Percentiles rank a stretch among this genome's conserved stretches.
These are phyloP conservation scores for Caenorhabditis angaria DNA, from an alignment of 2,888 invertebrate genomes.

Conservation along the genomic window DNA sequence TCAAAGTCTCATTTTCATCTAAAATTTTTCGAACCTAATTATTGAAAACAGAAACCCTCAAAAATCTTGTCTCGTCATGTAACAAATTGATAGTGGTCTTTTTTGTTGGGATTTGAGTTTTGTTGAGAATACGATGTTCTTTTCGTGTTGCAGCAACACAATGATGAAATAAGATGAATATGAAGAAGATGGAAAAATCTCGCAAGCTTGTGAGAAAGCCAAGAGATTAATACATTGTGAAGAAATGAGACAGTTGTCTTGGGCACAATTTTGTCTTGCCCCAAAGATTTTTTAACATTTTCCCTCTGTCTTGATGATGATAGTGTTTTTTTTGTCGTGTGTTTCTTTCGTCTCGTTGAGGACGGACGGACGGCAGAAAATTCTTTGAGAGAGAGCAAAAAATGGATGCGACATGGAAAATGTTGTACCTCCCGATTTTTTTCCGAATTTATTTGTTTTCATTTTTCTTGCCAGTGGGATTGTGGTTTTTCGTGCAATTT, in stretches of 20 bases:
- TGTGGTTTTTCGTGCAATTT: too few species aligned
- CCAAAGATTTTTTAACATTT: constrained; percentile 14
- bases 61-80: not conserved
- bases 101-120: too few species aligned
- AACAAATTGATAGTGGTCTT: not conserved
- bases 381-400: too few species aligned
- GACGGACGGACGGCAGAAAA: not conserved
- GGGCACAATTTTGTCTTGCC: not conserved
- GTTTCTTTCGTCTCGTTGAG: too few species aligned
- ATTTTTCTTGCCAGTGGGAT: too few species aligned
- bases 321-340: too few species aligned
- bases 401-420: too few species aligned
- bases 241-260: constrained; percentile 1
- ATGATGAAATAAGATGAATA: not conserved
- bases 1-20: too few species aligned
- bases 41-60: not conserved
- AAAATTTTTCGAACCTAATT: too few species aligned
- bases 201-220: not conserved
- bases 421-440: too few species aligned
- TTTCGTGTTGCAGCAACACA: too few species aligned
- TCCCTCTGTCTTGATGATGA: not conserved
- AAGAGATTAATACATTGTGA: not conserved
- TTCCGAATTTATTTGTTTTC: too few species aligned
- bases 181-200: not conserved
- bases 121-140: not conserved